A percentile compares a stretch with the other conserved stretches of the same genome.
These are phyloP conservation scores for Hecatera dysodea DNA, from an alignment of 2,888 invertebrate species.

Conservation along the genomic window DNA sequence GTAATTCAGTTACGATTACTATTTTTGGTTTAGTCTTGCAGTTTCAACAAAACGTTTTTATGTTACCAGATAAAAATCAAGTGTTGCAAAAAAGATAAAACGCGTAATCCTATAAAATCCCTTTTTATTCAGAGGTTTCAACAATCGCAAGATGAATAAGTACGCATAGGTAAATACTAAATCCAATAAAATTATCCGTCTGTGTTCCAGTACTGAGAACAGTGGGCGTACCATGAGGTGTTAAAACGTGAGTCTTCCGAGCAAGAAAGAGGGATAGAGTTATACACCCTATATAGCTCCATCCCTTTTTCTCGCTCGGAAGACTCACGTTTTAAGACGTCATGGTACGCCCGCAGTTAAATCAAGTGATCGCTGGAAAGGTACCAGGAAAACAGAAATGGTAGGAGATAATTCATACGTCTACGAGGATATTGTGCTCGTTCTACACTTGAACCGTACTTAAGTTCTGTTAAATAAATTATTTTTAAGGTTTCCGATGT, in stretches of 20 bases:
- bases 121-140: constrained; percentile 18
- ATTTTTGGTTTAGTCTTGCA: background rate
- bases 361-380: constrained; percentile 3
- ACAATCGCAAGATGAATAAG: constrained; percentile 6
- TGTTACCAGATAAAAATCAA: constrained; percentile 5
- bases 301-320: too few species aligned
- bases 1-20: background rate
- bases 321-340: too few species aligned
- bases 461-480: too few species aligned
- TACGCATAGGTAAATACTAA: background rate
- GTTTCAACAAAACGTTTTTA: background rate
- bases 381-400: constrained; percentile 7
- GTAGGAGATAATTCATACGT: background rate
- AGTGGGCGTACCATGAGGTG: too few species aligned
- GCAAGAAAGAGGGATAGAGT: too few species aligned
- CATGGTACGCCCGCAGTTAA: too few species aligned
- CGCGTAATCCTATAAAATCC: background rate
- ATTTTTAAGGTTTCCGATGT: too few species aligned
- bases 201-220: background rate
- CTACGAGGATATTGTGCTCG: background rate
- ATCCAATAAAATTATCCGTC: too few species aligned
- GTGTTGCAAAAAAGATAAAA: constrained; percentile 6
- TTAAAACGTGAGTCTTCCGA: too few species aligned
- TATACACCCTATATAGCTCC: too few species aligned
- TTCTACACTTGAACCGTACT: too few species aligned